Evolutionary conservation across 2,797 vertebrate species (phyloP).

Genomic region (Onychomys leucogaster): DNA sequence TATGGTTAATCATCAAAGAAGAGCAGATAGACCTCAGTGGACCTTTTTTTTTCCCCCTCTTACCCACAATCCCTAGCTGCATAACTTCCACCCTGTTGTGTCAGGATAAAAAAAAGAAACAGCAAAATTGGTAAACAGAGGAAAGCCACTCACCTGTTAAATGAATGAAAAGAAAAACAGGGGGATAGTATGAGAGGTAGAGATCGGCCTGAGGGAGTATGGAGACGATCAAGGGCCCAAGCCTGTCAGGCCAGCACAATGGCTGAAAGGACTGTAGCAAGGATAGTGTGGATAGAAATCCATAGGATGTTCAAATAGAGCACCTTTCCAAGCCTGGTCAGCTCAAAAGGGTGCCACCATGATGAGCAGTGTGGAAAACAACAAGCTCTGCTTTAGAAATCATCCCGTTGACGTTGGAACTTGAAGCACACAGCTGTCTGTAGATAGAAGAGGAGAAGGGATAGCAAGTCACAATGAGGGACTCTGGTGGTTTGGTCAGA

Average conservation of each 20-base stretch:
- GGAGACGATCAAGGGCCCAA: not conserved
- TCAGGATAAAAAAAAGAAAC: not conserved
- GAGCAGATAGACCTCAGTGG: constrained; percentile 11
- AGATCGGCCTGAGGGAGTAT: not conserved
- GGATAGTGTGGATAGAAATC: not conserved
- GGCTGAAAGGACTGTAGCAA: not conserved
- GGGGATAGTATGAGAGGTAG: not conserved
- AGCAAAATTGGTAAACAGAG: not conserved
- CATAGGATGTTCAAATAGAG: not conserved
- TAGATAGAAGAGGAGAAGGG: not conserved
- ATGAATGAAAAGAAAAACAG: not conserved
- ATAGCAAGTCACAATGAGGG: not conserved
- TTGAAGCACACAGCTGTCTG: not conserved
- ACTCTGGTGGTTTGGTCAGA: not conserved
- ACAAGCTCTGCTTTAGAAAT: not conserved
- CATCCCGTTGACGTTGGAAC: not conserved
- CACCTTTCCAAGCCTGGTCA: constrained; percentile 14
- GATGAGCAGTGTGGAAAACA: not conserved
- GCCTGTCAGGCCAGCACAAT: not conserved
- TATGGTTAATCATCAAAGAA: not conserved
- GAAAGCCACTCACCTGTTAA: not conserved
- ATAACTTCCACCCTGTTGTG: not conserved
- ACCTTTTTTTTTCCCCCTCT: not conserved
- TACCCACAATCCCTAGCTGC: not conserved
- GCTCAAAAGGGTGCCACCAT: not conserved